These are phyloP conservation scores for Drosophila paramelanica DNA, from an alignment of 2,888 invertebrate species.

Conservation along the genomic window DNA sequence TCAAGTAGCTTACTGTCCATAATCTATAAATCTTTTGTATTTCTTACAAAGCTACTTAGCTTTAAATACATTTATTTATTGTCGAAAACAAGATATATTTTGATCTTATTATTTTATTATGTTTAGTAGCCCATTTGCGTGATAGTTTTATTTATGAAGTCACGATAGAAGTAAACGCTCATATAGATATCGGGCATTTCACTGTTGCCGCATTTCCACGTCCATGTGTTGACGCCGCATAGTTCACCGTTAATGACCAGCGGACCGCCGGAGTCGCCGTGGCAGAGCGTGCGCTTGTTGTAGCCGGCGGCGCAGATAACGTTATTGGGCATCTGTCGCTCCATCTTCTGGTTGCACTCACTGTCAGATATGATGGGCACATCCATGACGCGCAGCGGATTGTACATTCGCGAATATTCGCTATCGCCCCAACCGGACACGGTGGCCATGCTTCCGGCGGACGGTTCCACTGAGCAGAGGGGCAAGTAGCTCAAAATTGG, in stretches of 20 bases:
- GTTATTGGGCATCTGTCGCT: conserved; percentile 31
- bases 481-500: conserved; percentile 19
- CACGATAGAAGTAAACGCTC: conserved; percentile 20
- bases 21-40: no score
- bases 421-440: conserved; percentile 47
- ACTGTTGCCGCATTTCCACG: conserved; percentile 33
- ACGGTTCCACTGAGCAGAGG: conserved; percentile 20
- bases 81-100: no score
- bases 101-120: background rate
- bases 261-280: conserved; percentile 57
- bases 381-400: conserved; percentile 13
- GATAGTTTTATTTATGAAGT: conserved; percentile 31
- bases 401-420: background rate
- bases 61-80: no score
- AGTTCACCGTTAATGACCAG: conserved; percentile 33
- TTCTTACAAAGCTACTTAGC: no score
- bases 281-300: conserved; percentile 35
- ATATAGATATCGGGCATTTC: conserved; percentile 48
- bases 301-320: conserved; percentile 43
- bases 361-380: conserved; percentile 15
- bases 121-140: conserved; percentile 1
- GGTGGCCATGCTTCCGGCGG: conserved; percentile 2
- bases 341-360: conserved; percentile 24
- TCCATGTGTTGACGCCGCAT: conserved; percentile 51
- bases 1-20: no score